A percentile compares a stretch with the other conserved stretches of the same genome.
Conservation (phyloP, 2,113 vertebrate species). For the Pelecanoides urinatrix region DNA sequence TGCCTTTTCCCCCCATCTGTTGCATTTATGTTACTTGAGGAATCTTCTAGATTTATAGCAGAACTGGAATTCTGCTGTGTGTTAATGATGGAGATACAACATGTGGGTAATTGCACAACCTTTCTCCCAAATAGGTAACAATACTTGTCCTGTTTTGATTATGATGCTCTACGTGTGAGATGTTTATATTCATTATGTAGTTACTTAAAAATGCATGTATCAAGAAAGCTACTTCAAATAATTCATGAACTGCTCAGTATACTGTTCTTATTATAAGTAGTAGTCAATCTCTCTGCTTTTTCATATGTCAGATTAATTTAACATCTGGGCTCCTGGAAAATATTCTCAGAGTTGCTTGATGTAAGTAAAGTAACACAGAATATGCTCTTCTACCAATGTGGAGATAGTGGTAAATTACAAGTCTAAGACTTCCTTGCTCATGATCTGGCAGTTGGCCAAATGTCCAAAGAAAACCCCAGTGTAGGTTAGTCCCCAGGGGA, state of each 20-base stretch:
- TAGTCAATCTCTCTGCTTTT: background rate
- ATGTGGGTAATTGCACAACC: background rate
- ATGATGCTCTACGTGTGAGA: background rate
- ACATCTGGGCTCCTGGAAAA: background rate
- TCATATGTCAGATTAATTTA: background rate
- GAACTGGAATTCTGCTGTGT: background rate
- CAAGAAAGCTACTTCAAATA: background rate
- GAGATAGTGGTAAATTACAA: background rate
- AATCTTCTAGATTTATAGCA: background rate
- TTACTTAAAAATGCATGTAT: background rate
- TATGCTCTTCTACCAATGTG: background rate
- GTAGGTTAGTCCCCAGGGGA: background rate
- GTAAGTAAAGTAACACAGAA: background rate
- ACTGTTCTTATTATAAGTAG: background rate
- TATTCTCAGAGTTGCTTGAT: background rate
- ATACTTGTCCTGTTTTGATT: background rate
- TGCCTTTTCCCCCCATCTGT: background rate
- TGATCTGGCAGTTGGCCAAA: background rate
- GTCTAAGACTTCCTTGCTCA: background rate
- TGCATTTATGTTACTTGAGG: background rate
- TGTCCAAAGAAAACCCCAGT: background rate
- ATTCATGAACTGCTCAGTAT: background rate
- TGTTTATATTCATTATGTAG: background rate
- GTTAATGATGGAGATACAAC: background rate
- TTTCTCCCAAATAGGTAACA: background rate